Evolutionary conservation across 2,113 vertebrate genomes (phyloP).

Genomic region (Oceanodroma tethys): DNA sequence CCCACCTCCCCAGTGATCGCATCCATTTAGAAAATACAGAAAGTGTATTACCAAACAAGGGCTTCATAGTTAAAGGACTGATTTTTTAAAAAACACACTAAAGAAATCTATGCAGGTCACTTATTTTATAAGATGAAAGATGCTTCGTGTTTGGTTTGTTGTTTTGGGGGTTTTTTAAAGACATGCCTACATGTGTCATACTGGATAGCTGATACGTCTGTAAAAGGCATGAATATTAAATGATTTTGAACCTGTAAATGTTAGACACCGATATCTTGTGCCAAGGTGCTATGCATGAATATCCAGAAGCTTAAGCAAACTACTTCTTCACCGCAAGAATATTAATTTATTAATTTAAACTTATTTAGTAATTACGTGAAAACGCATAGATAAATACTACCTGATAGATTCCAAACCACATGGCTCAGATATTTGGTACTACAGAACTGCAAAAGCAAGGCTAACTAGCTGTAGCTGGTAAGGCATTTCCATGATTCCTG

Average conservation of each 20-base stretch:
- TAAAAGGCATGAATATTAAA: neutral
- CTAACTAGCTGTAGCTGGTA: neutral
- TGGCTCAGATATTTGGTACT: neutral
- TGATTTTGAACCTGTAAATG: neutral
- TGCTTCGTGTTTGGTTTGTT: neutral
- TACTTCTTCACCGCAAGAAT: neutral
- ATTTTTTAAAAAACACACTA: neutral
- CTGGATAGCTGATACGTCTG: neutral
- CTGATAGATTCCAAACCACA: neutral
- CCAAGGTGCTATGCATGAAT: neutral
- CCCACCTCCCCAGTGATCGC: neutral
- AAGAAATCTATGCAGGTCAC: neutral
- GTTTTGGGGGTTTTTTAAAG: neutral
- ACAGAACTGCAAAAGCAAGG: neutral
- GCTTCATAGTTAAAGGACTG: neutral
- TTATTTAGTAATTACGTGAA: neutral
- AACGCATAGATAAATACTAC: neutral
- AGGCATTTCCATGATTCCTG: neutral
- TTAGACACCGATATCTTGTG: neutral
- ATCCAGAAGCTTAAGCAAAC: neutral
- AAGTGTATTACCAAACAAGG: neutral
- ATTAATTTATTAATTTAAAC: neutral
- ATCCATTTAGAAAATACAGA: neutral
- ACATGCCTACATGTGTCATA: accelerated
- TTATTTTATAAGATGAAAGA: neutral